Evolutionary conservation across 2,113 vertebrate species (phyloP).

Genomic region (Alexandromys fortis): DNA sequence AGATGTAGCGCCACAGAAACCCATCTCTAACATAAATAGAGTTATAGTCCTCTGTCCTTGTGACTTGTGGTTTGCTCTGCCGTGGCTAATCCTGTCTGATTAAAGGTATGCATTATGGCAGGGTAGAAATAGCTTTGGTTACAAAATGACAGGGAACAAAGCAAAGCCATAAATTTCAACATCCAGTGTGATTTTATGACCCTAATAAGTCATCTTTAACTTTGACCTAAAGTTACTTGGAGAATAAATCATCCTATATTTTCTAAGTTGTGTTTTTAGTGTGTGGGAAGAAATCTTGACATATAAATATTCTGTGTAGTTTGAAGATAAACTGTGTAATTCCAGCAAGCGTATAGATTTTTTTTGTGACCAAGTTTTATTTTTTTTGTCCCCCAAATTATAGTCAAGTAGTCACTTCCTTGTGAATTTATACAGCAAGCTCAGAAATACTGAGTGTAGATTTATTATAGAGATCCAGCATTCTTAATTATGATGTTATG

Average conservation of each 20-base stretch:
- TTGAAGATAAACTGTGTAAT: not conserved
- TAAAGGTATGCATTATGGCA: conserved; percentile 74
- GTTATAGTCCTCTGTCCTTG: conserved; percentile 58
- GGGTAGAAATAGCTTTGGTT: conserved; percentile 67
- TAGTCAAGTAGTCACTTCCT: not conserved
- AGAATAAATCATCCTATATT: conserved; percentile 61
- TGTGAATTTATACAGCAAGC: conserved; percentile 52
- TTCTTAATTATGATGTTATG: conserved; percentile 52
- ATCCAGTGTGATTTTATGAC: conserved; percentile 66
- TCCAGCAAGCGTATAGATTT: conserved; percentile 52
- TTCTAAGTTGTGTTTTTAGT: conserved; percentile 31
- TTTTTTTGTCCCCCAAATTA: conserved; percentile 58
- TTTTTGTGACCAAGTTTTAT: not conserved
- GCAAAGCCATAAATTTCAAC: conserved; percentile 67
- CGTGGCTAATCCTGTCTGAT: conserved; percentile 64
- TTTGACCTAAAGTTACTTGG: conserved; percentile 63
- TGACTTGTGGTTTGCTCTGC: conserved; percentile 68
- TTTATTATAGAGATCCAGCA: conserved; percentile 52
- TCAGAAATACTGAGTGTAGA: conserved; percentile 43
- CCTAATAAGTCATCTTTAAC: conserved; percentile 76
- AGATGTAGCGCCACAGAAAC: conserved; percentile 44
- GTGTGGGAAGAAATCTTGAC: conserved; percentile 21
- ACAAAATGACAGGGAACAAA: conserved; percentile 67
- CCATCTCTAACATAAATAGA: conserved; percentile 62
- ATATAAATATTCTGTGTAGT: conserved; percentile 1